phyloP scores from a whole-genome alignment of 2,797 vertebrate genomes.

The Philypnodon macrostomus region DNA sequence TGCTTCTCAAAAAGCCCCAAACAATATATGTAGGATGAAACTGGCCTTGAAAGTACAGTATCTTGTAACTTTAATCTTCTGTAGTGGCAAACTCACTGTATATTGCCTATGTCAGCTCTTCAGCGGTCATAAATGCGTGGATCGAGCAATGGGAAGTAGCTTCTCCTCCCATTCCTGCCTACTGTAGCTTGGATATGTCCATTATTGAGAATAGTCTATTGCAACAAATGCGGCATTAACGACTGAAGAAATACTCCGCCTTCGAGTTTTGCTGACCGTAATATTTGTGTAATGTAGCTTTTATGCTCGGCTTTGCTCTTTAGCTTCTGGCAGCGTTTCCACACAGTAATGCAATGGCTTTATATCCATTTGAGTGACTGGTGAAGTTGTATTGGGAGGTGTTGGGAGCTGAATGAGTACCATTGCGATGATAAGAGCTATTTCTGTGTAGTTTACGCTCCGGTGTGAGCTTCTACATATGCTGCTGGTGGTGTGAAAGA shows the following conservation, averaged over 20 bases:
- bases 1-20: too few relatives aligned
- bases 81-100: background rate
- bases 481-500: conserved; percentile 2
- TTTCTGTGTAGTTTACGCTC: background rate
- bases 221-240: background rate
- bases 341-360: background rate
- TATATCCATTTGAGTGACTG: background rate
- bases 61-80: too few relatives aligned
- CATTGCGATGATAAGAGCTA: conserved; percentile 1
- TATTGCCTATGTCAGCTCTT: conserved; percentile 1
- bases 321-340: background rate
- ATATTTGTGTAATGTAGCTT: conserved; percentile 6
- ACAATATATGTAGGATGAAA: too few relatives aligned
- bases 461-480: background rate
- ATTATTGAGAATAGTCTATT: conserved; percentile 1
- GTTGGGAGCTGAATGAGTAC: conserved; percentile 1
- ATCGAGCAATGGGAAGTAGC: background rate
- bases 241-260: too few relatives aligned
- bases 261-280: conserved; percentile 4
- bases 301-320: background rate
- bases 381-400: conserved; percentile 2
- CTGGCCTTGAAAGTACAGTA: too few relatives aligned
- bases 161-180: background rate
- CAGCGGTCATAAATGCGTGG: conserved; percentile 4
- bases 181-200: background rate